Evolutionary conservation across 2,888 invertebrate genomes (phyloP), one percentile per base, ranked within the genome.

Genomic region (Nomada ferruginata): DNA sequence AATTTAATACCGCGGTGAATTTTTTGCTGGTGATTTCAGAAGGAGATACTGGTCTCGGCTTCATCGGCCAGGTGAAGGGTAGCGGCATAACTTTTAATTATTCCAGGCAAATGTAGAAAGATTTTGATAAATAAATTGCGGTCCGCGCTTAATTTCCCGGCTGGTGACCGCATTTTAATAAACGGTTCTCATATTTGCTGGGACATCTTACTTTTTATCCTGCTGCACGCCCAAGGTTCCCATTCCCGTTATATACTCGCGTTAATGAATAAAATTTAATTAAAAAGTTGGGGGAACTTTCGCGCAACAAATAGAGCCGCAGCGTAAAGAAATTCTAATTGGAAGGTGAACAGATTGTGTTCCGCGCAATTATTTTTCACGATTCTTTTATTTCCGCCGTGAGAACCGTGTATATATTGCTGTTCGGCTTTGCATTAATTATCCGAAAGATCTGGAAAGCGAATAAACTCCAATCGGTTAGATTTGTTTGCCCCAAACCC

Each of bases 231-330:
- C 52, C 36, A 20, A 42, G 15, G 23, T 65, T 76, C 47, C 52
- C 61, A 55, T 36, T 66, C 42, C 82, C 18, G 52, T 60, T 65
- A 20, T 65, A 53, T 60, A 23, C 59, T 66, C 57, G 47, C 83
- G 53, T 71, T 78, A 83, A 78, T 82, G 77, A 83, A 83, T 83
- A 74, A 73, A 77, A 78, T 83, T 83, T 82, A 82, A 83, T 83
- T 82, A 83, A 83, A 82, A 82, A 82, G 73, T 83, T 83, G 18
- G 55, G 11, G 44, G n/a, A 71, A 83, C 26, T 83, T 74, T 26
- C 42, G 26, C 10, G 74, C 74, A 75, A 83, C 83, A 82, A 83
- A 83, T 75, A 82, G 36, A 77, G 71, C 66, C 57, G 42, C 59
- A 23, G 20, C 60, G 68, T 74, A 69, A 77, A 75, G 76, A 82